Percentiles rank a stretch among this genome's conserved stretches.
Evolutionary conservation across 2,113 vertebrate species (phyloP).

Genomic region (Varanus salvator): DNA sequence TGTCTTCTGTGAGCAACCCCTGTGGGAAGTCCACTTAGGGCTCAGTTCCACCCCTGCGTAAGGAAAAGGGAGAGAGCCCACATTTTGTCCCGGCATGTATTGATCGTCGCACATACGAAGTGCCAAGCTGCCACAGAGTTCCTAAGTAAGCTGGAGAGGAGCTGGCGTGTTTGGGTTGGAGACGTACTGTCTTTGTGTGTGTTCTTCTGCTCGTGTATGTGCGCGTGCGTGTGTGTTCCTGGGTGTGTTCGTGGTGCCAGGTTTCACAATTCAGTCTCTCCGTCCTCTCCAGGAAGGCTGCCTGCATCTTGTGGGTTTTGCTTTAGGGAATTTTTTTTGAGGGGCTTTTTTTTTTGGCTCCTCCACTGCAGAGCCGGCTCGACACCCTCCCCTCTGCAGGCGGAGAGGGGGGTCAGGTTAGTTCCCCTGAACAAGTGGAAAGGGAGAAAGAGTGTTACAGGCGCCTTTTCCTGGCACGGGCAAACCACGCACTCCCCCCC

Average conservation of each 20-base stretch:
- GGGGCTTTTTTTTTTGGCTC: background rate
- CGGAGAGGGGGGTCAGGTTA: constrained; percentile 61
- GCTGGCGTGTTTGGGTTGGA: background rate
- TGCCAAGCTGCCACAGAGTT: background rate
- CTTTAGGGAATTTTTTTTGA: background rate
- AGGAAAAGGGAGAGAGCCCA: background rate
- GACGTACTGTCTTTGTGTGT: background rate
- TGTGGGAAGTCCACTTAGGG: no score
- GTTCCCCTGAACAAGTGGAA: constrained; percentile 55
- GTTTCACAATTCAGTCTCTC: background rate
- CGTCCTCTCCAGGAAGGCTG: background rate
- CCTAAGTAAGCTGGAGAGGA: background rate
- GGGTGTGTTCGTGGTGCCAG: no score
- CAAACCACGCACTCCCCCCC: constrained; percentile 61
- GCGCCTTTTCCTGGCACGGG: constrained; percentile 37
- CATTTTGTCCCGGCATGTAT: background rate
- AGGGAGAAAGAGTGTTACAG: constrained; percentile 55
- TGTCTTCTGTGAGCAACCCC: background rate
- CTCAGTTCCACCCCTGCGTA: background rate
- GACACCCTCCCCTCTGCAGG: constrained; percentile 62
- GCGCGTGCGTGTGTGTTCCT: background rate
- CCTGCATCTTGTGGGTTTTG: background rate
- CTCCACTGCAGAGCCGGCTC: constrained; percentile 33
- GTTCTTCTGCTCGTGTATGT: background rate
- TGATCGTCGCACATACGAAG: background rate